Base-by-base conservation (phyloP, 2,797 vertebrate species). In the Crypturellus tataupa region DNA sequence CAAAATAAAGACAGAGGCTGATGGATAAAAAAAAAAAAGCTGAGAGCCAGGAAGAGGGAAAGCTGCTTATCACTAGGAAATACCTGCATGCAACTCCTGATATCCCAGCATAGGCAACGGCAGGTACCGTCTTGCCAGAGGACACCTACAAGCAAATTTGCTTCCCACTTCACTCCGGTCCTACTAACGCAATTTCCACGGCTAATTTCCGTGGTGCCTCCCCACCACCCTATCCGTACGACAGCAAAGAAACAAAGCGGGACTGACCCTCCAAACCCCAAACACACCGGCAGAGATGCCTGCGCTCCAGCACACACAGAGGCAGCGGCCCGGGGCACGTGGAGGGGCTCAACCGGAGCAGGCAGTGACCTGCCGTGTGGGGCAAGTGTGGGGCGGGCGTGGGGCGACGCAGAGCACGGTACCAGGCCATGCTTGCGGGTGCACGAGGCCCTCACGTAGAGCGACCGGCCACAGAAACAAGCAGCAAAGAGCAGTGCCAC, bases 171-270 rank as follows among this genome's bases (percentile, higher is more conserved):
- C 64, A 53, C 44, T 85, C 62, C 0, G 0, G 21, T 90, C 88
- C 64, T 86, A 35, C 71, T 69, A 86, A 89, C 31, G n/a, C 11
- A 46, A 91, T 91, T 90, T 87, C 63, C 87, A 90, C 81, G 73
- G 53, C 37, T 86, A 53, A 14, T 85, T 84, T 71, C 75, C 73
- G 59, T 44, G 51, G 10, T 51, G 65, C 19, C 42, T 86, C 14
- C 25, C 56, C 35, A 29, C 27, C 31, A 2, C 60, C 76, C 39
- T 53, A 3, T 6, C 65, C 0, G 0, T 31, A 64, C 9, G 69
- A 47, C 44, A 65, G 23, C 11, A 23, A 24, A 85, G 77, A 85
- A 91, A 79, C 20, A 76, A 75, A 63, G 10, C 12, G 23, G 42
- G 84, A 87, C 42, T 72, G 40, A 42, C 58, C 68, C 47, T 2